Conservation (phyloP, 1,140 invertebrate genomes). For the Drosophila ercepeae region DNA sequence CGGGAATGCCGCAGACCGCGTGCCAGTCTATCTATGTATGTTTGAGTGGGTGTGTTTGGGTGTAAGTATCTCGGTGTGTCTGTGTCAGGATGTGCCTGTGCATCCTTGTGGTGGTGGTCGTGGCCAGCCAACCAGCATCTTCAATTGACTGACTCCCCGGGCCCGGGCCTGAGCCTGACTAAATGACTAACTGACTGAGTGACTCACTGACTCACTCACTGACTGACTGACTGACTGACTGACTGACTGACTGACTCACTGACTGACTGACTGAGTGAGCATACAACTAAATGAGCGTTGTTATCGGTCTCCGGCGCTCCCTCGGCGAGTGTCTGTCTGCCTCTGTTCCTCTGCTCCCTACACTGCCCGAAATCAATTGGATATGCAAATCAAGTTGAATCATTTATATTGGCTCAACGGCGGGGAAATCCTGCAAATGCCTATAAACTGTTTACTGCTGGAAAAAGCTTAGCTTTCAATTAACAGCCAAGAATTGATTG, state of each 20-base stretch:
- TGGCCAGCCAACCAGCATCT: constrained; percentile 69
- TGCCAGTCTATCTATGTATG: constrained; percentile 22
- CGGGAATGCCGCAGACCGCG: constrained; percentile 46
- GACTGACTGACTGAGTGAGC: constrained; percentile 47
- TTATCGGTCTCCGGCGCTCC: constrained; percentile 61
- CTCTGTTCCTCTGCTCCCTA: background rate
- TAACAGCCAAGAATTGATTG: background rate
- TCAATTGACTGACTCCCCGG: constrained; percentile 67
- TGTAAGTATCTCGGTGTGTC: background rate
- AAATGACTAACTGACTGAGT: background rate
- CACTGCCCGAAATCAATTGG: constrained; percentile 33
- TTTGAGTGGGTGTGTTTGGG: constrained; percentile 5
- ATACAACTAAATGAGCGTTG: constrained; percentile 76
- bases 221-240: constrained; percentile 35
- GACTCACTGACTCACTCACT: no score
- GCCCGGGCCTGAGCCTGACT: constrained; percentile 26
- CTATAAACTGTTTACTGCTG: background rate
- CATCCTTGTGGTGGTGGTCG: constrained; percentile 16
- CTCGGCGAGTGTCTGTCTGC: constrained; percentile 44
- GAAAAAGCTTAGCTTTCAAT: background rate
- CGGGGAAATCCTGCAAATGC: background rate
- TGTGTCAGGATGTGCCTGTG: constrained; percentile 4
- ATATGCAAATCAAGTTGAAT: constrained; percentile 22
- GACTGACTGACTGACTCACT: constrained; percentile 42
- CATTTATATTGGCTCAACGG: constrained; percentile 11